These are phyloP conservation scores for Adrianichthys oophorus DNA, from an alignment of 2,797 vertebrate species.

Conservation along the genomic window DNA sequence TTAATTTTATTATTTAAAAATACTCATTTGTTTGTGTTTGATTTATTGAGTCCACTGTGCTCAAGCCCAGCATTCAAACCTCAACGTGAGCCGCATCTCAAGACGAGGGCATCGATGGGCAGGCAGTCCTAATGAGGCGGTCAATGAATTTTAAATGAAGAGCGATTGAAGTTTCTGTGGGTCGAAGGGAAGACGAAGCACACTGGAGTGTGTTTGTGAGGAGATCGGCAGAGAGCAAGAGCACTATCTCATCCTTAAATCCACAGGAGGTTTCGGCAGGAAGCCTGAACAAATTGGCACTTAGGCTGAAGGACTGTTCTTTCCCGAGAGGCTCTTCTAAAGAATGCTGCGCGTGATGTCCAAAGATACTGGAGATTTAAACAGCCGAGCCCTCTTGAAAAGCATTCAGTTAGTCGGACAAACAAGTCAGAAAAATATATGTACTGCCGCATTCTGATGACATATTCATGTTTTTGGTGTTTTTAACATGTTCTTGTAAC, in stretches of 20 bases:
- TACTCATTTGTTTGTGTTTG: slow-evolving; percentile 9
- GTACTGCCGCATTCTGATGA: too few species aligned
- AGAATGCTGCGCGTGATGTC: slow-evolving; percentile 18
- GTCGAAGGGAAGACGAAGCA: slow-evolving; percentile 4
- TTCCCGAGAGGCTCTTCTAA: slow-evolving; percentile 27
- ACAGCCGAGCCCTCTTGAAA: too few species aligned
- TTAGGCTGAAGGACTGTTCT: slow-evolving; percentile 39
- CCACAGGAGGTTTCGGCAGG: slow-evolving; percentile 30
- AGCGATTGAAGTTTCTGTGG: slow-evolving; percentile 29
- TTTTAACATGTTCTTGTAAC: too few species aligned
- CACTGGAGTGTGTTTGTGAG: neutral
- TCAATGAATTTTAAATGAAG: slow-evolving; percentile 52
- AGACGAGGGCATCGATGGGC: slow-evolving; percentile 1
- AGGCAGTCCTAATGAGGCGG: slow-evolving; percentile 11
- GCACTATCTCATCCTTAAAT: slow-evolving; percentile 24
- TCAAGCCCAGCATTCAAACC: slow-evolving; percentile 7
- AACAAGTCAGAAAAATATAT: too few species aligned
- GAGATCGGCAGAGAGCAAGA: slow-evolving; percentile 14
- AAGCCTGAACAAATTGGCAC: slow-evolving; percentile 36
- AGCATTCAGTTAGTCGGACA: too few species aligned
- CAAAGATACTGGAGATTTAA: too few species aligned
- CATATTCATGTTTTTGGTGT: too few species aligned
- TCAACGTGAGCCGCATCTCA: slow-evolving; percentile 5
- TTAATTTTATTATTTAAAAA: slow-evolving; percentile 1
- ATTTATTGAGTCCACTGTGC: slow-evolving; percentile 30